Base-by-base conservation (phyloP, 2,113 vertebrate species). In the Tachuris rubrigastra region DNA sequence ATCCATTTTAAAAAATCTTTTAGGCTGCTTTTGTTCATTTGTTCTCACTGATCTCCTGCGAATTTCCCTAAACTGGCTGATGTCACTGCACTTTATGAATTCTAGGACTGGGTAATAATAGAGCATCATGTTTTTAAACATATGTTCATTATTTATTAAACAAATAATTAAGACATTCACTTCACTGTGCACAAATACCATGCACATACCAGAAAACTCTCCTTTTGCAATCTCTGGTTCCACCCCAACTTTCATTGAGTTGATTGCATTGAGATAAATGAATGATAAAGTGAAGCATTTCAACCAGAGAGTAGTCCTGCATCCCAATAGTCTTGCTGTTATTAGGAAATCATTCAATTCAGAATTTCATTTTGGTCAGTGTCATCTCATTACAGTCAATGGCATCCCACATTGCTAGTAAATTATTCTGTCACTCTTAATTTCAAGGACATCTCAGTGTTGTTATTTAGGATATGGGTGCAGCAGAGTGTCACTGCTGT, bases 381-480 rank as follows among this genome's bases (percentile, higher is more conserved):
- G 75, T 91, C 90, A 92, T 93, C 68, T 91, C 93, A 96, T 96
- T 96, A 77, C 55, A 77, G 55, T 88, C 95, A 95, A 94, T 96
- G 2, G 0, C 50, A 85, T 91, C 72, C 49, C 82, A 85, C 63
- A 88, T 80, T 86, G 75, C 75, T 92, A 52, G 71, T 94, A 95
- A 91, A 95, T 95, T 93, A 94, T 96, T 94, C 90, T 88, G 93
- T 91, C 93, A 91, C 63, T 96, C 89, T 87, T 93, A 73, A 94
- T 96, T 94, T 97, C 55, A 85, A 93, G 50, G 42, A 53, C 19
- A 85, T 85, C n/a, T 85, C 68, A 53, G 49, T 47, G 87, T 56
- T 94, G 62, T 56, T 87, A 79, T 87, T 86, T 86, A 47, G 68
- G 50, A 63, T 90, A 63, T 4, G 21, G 60, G 22, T 81, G 50